phyloP scores from a whole-genome alignment of 2,888 invertebrate species.

The Leptodirus hochenwartii region DNA sequence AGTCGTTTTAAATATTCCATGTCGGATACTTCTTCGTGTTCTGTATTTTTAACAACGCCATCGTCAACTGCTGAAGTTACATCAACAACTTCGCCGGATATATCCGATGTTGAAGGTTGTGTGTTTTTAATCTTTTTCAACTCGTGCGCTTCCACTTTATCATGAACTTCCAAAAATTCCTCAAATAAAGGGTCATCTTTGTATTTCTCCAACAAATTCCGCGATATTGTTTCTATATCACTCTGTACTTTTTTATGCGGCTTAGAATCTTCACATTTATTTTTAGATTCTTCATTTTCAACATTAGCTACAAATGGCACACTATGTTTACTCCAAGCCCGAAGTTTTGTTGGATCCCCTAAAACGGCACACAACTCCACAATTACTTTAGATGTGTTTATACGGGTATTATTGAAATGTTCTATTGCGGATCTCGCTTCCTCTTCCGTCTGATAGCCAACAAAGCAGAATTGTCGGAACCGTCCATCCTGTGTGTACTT shows the following conservation, averaged over 20 bases:
- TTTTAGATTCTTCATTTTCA: conserved; percentile 15
- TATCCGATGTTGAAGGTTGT: conserved; percentile 30
- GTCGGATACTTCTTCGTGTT: too few species aligned
- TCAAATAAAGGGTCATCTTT: conserved; percentile 77
- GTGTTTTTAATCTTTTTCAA: conserved; percentile 20
- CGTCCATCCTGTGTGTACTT: conserved; percentile 84
- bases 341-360: conserved; percentile 54
- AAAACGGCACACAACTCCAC: conserved; percentile 49
- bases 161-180: conserved; percentile 78
- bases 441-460: conserved; percentile 71
- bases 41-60: too few species aligned
- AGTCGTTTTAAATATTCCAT: too few species aligned
- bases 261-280: conserved; percentile 16
- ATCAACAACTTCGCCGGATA: conserved; percentile 57
- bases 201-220: conserved; percentile 29
- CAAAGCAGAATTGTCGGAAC: conserved; percentile 85
- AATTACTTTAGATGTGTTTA: conserved; percentile 64
- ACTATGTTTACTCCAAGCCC: conserved; percentile 88
- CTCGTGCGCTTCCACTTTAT: conserved; percentile 28
- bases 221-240: conserved; percentile 17
- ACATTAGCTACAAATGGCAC: conserved; percentile 48
- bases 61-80: conserved; percentile 27
- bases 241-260: too few species aligned
- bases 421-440: conserved; percentile 62
- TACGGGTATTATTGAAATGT: conserved; percentile 67